These are phyloP conservation scores for Athene cunicularia DNA, from an alignment of 2,113 vertebrate genomes.

Conservation along the genomic window DNA sequence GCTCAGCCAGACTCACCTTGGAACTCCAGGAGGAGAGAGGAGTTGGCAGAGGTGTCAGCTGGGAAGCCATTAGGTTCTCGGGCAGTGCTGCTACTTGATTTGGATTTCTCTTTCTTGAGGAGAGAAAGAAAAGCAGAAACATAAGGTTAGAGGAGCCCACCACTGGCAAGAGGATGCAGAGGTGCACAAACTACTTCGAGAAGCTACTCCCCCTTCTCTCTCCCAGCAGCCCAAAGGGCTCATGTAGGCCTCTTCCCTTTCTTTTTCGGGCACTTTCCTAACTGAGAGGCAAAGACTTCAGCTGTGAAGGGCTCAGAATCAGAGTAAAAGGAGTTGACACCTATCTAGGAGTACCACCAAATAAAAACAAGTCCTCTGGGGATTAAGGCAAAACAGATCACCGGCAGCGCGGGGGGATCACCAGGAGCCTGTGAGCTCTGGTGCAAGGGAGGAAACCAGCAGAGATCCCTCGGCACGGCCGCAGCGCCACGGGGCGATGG, in stretches of 20 bases:
- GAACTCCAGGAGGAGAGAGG: slow-evolving; percentile 91
- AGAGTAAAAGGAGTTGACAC: neutral
- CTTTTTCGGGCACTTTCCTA: neutral
- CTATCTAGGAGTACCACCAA: fast-evolving
- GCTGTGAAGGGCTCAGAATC: neutral
- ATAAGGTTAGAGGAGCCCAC: neutral
- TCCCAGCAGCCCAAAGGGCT: neutral
- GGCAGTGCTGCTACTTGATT: slow-evolving; percentile 76
- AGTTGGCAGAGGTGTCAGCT: slow-evolving; percentile 85
- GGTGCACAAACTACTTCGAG: neutral
- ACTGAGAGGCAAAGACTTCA: neutral
- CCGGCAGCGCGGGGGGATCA: fast-evolving
- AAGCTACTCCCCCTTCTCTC: neutral
- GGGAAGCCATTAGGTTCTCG: slow-evolving; percentile 85
- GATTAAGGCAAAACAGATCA: too few species aligned
- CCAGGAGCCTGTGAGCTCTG: fast-evolving
- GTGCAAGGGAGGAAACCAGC: neutral
- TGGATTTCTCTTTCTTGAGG: slow-evolving; percentile 89
- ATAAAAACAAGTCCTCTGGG: fast-evolving
- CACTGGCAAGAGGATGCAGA: neutral
- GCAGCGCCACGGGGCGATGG: fast-evolving
- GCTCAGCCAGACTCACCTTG: slow-evolving; percentile 79
- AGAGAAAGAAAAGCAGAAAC: neutral
- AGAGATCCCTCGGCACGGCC: neutral
- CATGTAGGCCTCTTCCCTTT: neutral